phyloP scores from a whole-genome alignment of 2,797 vertebrate species.

The Psittacula echo region DNA sequence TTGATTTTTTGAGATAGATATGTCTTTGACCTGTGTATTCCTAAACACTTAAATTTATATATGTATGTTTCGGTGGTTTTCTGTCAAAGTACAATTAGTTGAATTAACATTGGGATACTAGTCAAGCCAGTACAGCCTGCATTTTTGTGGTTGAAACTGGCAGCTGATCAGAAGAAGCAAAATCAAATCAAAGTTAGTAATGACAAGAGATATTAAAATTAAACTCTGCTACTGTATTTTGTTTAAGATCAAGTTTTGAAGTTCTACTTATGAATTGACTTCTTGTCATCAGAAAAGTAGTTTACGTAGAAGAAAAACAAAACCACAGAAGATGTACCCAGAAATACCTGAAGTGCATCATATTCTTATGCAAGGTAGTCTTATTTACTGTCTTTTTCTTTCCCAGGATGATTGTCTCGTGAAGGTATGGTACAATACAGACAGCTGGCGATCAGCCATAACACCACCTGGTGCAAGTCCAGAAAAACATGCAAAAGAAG shows the following conservation, averaged over 20 bases:
- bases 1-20: background rate
- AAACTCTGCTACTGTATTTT: background rate
- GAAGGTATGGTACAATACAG: slow-evolving; percentile 96
- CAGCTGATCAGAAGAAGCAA: background rate
- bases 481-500: slow-evolving; percentile 81
- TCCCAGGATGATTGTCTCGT: slow-evolving; percentile 94
- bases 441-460: slow-evolving; percentile 88
- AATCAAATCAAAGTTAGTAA: background rate
- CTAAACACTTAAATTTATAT: background rate
- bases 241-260: background rate
- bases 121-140: background rate
- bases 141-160: background rate
- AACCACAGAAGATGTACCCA: background rate
- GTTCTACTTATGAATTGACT: background rate
- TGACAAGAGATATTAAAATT: background rate
- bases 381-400: background rate
- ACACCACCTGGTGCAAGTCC: slow-evolving; percentile 81
- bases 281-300: background rate
- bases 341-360: background rate
- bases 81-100: background rate
- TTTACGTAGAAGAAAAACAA: background rate
- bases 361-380: background rate
- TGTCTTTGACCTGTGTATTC: background rate
- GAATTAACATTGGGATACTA: background rate
- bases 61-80: background rate